Conservation (phyloP, 1,140 invertebrate genomes). For the Vollenhovia emeryi region DNA sequence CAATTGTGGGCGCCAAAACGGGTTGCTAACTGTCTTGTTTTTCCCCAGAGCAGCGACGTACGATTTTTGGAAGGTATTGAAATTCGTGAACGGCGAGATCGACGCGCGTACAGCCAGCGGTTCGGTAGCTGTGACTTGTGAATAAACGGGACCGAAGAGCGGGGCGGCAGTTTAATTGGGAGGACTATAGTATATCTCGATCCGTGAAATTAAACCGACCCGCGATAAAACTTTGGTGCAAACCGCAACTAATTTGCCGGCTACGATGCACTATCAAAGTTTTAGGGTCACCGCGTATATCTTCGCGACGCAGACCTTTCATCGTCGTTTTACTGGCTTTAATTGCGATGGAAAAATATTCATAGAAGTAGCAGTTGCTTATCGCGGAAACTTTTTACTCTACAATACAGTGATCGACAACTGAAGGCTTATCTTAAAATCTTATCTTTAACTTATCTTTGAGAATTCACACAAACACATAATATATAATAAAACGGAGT, state of each 20-base stretch:
- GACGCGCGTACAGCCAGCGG: not conserved
- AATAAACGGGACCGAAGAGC: not conserved
- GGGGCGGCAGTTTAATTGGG: not conserved
- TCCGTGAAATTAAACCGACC: not conserved
- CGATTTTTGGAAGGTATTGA: not conserved
- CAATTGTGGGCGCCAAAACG: too few species aligned
- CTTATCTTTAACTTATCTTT: not conserved
- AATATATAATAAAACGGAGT: too few species aligned
- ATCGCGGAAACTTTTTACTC: not conserved
- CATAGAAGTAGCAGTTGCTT: not conserved
- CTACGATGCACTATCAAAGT: not conserved
- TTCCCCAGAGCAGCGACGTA: not conserved
- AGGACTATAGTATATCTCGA: not conserved
- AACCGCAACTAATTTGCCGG: not conserved
- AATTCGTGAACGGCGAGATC: not conserved
- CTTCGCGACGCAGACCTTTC: not conserved
- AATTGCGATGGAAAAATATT: not conserved
- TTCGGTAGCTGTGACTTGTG: not conserved
- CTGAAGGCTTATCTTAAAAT: not conserved
- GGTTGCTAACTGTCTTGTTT: too few species aligned
- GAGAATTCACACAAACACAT: too few species aligned
- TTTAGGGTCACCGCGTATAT: not conserved
- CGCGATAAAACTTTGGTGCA: conserved; percentile 6
- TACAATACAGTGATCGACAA: not conserved
- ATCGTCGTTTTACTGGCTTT: conserved; percentile 28